phyloP scores from a whole-genome alignment of 2,113 vertebrate species.

The Oxygymnocypris stewartii region DNA sequence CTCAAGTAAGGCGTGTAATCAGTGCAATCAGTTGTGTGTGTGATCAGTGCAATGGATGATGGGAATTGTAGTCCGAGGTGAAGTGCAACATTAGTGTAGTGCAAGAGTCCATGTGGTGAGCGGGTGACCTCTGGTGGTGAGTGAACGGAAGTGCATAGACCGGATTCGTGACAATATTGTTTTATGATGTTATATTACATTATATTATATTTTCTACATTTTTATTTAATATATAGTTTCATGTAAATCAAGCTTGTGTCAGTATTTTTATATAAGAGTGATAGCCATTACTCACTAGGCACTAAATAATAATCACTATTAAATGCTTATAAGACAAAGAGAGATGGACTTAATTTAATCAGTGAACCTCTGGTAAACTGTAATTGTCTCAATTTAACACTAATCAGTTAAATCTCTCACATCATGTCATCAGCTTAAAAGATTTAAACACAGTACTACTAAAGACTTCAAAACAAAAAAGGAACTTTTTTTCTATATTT shows the following conservation, averaged over 20 bases:
- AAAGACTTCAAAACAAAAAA: neutral
- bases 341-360: neutral
- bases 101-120: too few relatives aligned
- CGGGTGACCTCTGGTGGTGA: too few relatives aligned
- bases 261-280: neutral
- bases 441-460: slow-evolving; percentile 36
- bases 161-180: too few relatives aligned
- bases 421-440: slow-evolving; percentile 2
- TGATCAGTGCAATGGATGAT: too few relatives aligned
- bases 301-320: neutral
- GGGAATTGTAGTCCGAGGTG: too few relatives aligned
- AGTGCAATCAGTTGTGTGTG: too few relatives aligned
- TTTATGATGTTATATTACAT: neutral
- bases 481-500: neutral
- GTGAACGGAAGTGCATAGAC: too few relatives aligned
- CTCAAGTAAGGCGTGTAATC: too few relatives aligned
- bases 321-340: neutral
- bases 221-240: neutral
- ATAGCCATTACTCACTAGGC: neutral
- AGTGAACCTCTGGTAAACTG: neutral
- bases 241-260: slow-evolving; percentile 1
- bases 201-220: neutral
- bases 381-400: slow-evolving; percentile 9
- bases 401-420: neutral
- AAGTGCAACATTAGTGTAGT: too few relatives aligned